Base-by-base conservation (phyloP, 2,797 vertebrate species). In the Chrosomus eos region DNA sequence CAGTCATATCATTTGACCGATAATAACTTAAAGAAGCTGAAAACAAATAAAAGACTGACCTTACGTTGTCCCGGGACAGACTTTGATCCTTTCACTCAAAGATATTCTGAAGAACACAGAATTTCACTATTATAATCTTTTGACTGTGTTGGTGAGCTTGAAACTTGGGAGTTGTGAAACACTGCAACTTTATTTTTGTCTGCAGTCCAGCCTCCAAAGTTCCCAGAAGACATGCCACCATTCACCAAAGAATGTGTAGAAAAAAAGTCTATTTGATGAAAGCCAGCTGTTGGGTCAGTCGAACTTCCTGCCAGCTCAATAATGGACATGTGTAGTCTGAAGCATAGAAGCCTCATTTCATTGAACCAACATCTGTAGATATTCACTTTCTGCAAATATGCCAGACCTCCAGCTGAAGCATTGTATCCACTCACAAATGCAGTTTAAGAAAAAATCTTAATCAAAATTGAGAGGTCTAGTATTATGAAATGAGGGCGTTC, bases 21-120 rank as follows among this genome's bases (percentile, higher is more conserved):
- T 58, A 9, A 58, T 18, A 23, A 7, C 13, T 38, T 7, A n/a
- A 53, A 53, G 26, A 33, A 33, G 33, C n/a, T n/a, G 33, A 38
- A 58, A 36, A 76, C 23, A 18, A 38, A n/a, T 58, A n/a, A 75
- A 60, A 76, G 53, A 77, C 73, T 16, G 73, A 36, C 72, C 73
- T 55, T 64, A 64, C 28, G 28, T 64, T 31, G 26, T 64, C 28
- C 62, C 1, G 1, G 14, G 38, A 40, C 38, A 45, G 68, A 40
- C 13, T 72, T 28, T 75, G 0, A 33, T 23, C 6, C 51, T 8
- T 74, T 53, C 48, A 36, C 10, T 7, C 23, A 5, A 1, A 53
- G 23, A 53, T 11, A 1, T n/a, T 67, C 13, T 0, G 3, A 6
- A 67, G 36, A 23, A 26, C 2, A 18, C 45, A 23, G 19, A 73